Percentiles rank a stretch among this genome's conserved stretches.
phyloP scores from a whole-genome alignment of 2,888 invertebrate genomes.

The Cephonodes hylas region DNA sequence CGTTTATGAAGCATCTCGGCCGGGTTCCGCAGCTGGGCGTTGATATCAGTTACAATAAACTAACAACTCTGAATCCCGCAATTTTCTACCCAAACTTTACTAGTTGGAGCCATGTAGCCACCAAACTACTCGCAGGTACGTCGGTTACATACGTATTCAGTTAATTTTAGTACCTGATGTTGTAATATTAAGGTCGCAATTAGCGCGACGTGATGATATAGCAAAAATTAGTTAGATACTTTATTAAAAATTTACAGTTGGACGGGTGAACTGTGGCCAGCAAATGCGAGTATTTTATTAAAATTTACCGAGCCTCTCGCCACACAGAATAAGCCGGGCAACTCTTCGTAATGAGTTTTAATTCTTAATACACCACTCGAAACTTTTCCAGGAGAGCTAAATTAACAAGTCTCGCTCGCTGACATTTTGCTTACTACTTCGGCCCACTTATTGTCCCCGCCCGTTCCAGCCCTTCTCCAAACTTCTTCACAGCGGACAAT shows the following conservation, averaged over 20 bases:
- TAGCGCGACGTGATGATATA: constrained; percentile 33
- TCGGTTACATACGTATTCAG: constrained; percentile 15
- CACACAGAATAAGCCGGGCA: constrained; percentile 45
- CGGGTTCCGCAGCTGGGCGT: constrained; percentile 90
- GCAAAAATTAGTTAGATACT: constrained; percentile 45
- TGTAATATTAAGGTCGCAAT: constrained; percentile 24
- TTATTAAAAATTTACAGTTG: constrained; percentile 47
- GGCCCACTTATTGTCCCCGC: neutral
- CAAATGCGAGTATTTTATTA: constrained; percentile 55
- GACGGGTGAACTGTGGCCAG: constrained; percentile 37
- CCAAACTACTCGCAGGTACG: constrained; percentile 90
- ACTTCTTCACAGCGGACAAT: constrained; percentile 1
- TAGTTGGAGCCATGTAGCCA: constrained; percentile 93
- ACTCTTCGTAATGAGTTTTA: constrained; percentile 68
- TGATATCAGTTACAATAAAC: constrained; percentile 90
- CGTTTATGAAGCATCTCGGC: constrained; percentile 88
- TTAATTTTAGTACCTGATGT: constrained; percentile 14
- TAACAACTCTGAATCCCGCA: constrained; percentile 89
- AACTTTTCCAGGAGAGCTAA: constrained; percentile 44
- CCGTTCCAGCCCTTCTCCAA: neutral
- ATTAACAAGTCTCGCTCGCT: constrained; percentile 21
- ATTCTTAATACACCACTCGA: constrained; percentile 63
- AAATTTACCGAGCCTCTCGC: constrained; percentile 59
- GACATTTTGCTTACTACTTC: constrained; percentile 3
- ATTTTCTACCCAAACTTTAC: constrained; percentile 93